Percentiles rank a stretch among this genome's conserved stretches.
Evolutionary conservation across 2,113 vertebrate species (phyloP).

Genomic region (Phalacrocorax carbo): DNA sequence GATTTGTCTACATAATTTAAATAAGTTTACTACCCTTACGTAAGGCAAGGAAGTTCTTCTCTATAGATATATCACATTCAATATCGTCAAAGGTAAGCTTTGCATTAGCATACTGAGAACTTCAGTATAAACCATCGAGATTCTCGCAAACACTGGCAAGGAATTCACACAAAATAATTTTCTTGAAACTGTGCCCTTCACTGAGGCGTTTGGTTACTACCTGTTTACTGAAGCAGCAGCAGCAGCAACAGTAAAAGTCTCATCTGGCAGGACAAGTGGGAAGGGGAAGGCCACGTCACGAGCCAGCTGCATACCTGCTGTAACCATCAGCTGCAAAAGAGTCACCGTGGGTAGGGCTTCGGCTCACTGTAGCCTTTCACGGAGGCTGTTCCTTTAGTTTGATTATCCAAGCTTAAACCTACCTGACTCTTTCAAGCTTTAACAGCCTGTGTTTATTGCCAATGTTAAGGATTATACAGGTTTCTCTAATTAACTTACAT

Average conservation of each 20-base stretch:
- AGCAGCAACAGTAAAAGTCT: conserved; percentile 52
- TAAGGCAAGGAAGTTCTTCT: conserved; percentile 82
- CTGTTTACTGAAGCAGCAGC: conserved; percentile 68
- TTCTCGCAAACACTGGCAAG: conserved; percentile 74
- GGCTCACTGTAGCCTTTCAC: not conserved
- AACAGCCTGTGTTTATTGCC: conserved; percentile 67
- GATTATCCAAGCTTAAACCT: conserved; percentile 77
- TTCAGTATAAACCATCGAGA: conserved; percentile 62
- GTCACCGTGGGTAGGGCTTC: not conserved
- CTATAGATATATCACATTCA: conserved; percentile 87
- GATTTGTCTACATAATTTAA: conserved; percentile 96
- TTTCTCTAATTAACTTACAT: conserved; percentile 65
- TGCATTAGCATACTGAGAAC: conserved; percentile 83
- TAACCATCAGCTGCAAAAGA: not conserved
- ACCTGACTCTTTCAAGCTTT: conserved; percentile 57
- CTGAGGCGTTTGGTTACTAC: conserved; percentile 36
- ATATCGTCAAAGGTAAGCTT: conserved; percentile 85
- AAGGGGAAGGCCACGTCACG: not conserved
- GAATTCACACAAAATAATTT: conserved; percentile 77
- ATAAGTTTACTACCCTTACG: conserved; percentile 79
- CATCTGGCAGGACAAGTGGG: conserved; percentile 16
- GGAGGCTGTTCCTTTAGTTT: conserved; percentile 51
- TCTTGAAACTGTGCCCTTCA: conserved; percentile 63
- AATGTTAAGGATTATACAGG: conserved; percentile 64
- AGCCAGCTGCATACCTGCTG: conserved; percentile 17